These are phyloP conservation scores for Enteromius unitaeniatus DNA, from an alignment of 2,797 vertebrate genomes.

Conservation along the genomic window DNA sequence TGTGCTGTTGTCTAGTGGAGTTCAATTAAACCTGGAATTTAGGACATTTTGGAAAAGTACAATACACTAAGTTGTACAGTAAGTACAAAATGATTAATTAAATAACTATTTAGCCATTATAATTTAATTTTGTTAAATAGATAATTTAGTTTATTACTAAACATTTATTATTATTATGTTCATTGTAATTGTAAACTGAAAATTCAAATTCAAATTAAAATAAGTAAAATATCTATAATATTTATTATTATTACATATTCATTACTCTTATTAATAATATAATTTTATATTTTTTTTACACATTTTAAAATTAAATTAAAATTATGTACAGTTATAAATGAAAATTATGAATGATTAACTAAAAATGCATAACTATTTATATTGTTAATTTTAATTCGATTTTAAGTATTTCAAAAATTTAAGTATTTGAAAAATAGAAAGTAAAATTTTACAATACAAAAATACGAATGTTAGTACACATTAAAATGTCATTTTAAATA, in stretches of 20 bases:
- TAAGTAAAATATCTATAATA: not conserved
- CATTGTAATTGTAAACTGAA: not conserved
- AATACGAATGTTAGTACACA: not conserved
- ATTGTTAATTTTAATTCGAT: not conserved
- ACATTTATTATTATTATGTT: not conserved
- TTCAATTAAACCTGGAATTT: not conserved
- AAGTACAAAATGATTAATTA: not conserved
- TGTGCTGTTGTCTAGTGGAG: not conserved
- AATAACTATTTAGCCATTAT: not conserved
- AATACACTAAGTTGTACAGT: too few relatives aligned
- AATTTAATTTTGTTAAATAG: not conserved
- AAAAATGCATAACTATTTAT: not conserved
- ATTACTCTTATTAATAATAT: not conserved
- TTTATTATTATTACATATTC: not conserved
- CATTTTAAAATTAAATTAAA: too few relatives aligned
- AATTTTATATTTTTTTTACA: not conserved
- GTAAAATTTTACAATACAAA: too few relatives aligned
- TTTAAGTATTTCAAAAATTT: too few relatives aligned
- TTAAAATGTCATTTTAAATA: too few relatives aligned
- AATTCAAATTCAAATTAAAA: not conserved
- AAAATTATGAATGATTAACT: not conserved
- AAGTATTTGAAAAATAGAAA: not conserved
- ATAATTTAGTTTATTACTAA: not conserved
- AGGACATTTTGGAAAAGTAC: not conserved
- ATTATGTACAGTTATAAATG: too few relatives aligned